These are phyloP conservation scores for Orycteropus afer DNA, from an alignment of 2,113 vertebrate genomes.

Conservation along the genomic window DNA sequence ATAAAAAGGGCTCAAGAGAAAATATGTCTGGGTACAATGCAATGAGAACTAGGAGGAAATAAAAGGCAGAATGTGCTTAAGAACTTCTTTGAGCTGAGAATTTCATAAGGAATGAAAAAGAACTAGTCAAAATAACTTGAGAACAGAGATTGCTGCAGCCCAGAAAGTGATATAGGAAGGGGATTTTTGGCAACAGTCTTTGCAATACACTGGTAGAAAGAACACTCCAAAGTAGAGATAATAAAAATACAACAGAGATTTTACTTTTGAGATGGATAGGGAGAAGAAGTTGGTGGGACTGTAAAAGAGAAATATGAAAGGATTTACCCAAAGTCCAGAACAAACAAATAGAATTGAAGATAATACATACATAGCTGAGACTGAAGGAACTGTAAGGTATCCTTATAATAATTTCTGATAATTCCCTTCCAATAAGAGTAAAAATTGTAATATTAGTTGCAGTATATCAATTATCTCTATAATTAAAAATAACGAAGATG, in stretches of 20 bases:
- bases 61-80: slow-evolving; percentile 44
- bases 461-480: background rate
- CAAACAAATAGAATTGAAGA: slow-evolving; percentile 2
- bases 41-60: slow-evolving; percentile 57
- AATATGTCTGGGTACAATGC: background rate
- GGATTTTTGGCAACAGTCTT: slow-evolving; percentile 5
- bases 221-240: slow-evolving; percentile 40
- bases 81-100: slow-evolving; percentile 45
- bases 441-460: background rate
- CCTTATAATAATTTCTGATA: background rate
- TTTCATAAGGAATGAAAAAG: slow-evolving; percentile 35
- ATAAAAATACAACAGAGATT: slow-evolving; percentile 47
- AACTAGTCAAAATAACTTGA: slow-evolving; percentile 50
- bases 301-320: slow-evolving; percentile 52
- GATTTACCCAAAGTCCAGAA: slow-evolving; percentile 30
- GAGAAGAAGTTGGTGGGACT: background rate
- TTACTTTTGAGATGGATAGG: slow-evolving; percentile 27
- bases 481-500: background rate
- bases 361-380: background rate
- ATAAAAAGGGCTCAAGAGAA: slow-evolving; percentile 42
- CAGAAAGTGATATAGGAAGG: slow-evolving; percentile 5
- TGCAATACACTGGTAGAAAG: background rate
- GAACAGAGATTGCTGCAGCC: background rate
- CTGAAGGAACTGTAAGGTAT: background rate
- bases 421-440: background rate